phyloP scores from a whole-genome alignment of 2,888 invertebrate species.

The Camponotus fellah region DNA sequence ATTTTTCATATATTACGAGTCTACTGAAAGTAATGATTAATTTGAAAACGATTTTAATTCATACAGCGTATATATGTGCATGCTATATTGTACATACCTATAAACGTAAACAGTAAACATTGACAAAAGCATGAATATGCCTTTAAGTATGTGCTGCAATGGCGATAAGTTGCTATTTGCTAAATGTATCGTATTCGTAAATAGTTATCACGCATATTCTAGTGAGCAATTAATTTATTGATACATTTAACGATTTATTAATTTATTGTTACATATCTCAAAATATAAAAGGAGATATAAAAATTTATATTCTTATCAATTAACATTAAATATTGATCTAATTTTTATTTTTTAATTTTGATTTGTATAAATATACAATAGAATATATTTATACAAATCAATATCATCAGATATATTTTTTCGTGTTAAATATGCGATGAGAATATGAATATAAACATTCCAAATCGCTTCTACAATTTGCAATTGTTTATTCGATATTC shows the following conservation, averaged over 20 bases:
- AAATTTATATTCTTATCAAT: not conserved
- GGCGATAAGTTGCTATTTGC: not conserved
- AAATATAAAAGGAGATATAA: not conserved
- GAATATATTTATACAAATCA: no score
- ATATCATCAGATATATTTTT: not conserved
- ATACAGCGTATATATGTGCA: not conserved
- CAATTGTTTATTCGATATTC: constrained; percentile 12
- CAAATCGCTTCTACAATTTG: not conserved
- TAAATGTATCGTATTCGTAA: constrained; percentile 13
- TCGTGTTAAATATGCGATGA: not conserved
- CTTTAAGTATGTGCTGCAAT: not conserved
- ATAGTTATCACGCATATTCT: not conserved
- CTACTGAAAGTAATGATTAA: constrained; percentile 34
- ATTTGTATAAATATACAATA: not conserved
- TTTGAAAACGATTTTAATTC: not conserved
- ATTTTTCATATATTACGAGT: not conserved
- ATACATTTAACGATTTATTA: not conserved
- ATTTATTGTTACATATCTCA: not conserved
- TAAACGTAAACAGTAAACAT: constrained; percentile 1
- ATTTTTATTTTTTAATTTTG: constrained; percentile 15
- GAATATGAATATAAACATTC: not conserved
- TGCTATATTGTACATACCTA: not conserved
- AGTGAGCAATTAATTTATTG: not conserved
- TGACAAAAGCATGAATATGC: constrained; percentile 1
- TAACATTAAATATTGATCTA: not conserved